These are phyloP conservation scores for Rhodeus uyekii DNA, from an alignment of 2,797 vertebrate genomes.

Conservation along the genomic window DNA sequence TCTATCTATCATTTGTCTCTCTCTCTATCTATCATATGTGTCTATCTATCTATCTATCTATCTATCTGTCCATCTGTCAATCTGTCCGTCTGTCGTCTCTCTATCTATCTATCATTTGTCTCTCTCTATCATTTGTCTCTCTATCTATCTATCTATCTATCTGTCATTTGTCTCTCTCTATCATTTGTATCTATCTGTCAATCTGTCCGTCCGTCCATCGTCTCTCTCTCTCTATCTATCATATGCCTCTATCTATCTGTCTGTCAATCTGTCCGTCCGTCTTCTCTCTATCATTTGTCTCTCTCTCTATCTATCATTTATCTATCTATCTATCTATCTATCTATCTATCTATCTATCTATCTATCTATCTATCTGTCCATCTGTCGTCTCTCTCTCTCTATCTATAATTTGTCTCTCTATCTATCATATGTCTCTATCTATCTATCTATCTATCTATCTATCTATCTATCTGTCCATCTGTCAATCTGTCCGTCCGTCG, in stretches of 20 bases:
- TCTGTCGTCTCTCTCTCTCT: no score
- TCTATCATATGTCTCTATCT: no score
- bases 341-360: no score
- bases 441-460: no score
- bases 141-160: not conserved
- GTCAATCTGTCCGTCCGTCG: no score
- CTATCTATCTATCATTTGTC: no score
- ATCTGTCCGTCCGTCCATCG: accelerated
- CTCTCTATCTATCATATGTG: accelerated
- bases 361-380: no score
- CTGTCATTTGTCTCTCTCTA: accelerated
- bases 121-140: not conserved
- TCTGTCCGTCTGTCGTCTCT: not conserved
- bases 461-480: no score
- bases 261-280: accelerated
- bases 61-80: accelerated
- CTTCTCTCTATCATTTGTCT: not conserved
- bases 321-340: no score
- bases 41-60: not conserved
- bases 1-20: not conserved
- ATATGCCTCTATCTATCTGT: not conserved
- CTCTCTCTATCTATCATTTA: accelerated
- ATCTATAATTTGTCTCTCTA: no score
- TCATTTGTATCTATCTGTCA: not conserved
- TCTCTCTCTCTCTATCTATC: not conserved